Conservation (phyloP, 2,888 invertebrate species). For the Andrena dorsata region DNA sequence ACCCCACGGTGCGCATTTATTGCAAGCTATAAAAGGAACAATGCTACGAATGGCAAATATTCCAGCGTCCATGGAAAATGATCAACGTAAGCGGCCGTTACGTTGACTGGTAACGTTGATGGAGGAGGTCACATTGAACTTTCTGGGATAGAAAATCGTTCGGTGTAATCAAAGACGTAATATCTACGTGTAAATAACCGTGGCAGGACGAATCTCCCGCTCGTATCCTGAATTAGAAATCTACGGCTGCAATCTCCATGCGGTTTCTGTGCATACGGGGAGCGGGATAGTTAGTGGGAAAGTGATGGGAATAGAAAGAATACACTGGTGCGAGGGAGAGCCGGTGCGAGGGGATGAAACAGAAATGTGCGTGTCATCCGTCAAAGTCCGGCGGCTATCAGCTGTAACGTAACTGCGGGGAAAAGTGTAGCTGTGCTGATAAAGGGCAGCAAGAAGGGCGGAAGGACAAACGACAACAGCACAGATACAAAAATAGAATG, state of each 20-base stretch:
- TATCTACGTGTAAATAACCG: slow-evolving; percentile 50
- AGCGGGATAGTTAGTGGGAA: slow-evolving; percentile 8
- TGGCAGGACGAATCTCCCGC: slow-evolving; percentile 15
- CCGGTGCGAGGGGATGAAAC: background rate
- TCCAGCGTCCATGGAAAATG: background rate
- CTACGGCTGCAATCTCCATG: slow-evolving; percentile 52
- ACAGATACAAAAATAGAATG: too few relatives aligned
- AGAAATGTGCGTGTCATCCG: slow-evolving; percentile 59
- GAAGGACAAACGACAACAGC: background rate
- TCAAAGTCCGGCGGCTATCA: slow-evolving; percentile 64
- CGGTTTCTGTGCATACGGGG: background rate
- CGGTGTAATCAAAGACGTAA: slow-evolving; percentile 51
- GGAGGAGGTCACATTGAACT: slow-evolving; percentile 5
- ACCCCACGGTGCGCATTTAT: too few relatives aligned
- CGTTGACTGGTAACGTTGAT: background rate
- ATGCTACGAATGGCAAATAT: too few relatives aligned
- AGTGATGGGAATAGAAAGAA: background rate
- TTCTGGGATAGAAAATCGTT: slow-evolving; percentile 28
- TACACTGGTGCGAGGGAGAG: too few relatives aligned
- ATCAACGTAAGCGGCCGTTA: background rate
- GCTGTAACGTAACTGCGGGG: slow-evolving; percentile 21
- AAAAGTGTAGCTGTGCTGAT: slow-evolving; percentile 32
- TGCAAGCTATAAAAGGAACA: too few relatives aligned
- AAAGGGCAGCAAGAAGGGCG: slow-evolving; percentile 36
- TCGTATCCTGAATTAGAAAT: slow-evolving; percentile 48